phyloP scores from a whole-genome alignment of 2,113 vertebrate species.

The Centrocercus urophasianus region DNA sequence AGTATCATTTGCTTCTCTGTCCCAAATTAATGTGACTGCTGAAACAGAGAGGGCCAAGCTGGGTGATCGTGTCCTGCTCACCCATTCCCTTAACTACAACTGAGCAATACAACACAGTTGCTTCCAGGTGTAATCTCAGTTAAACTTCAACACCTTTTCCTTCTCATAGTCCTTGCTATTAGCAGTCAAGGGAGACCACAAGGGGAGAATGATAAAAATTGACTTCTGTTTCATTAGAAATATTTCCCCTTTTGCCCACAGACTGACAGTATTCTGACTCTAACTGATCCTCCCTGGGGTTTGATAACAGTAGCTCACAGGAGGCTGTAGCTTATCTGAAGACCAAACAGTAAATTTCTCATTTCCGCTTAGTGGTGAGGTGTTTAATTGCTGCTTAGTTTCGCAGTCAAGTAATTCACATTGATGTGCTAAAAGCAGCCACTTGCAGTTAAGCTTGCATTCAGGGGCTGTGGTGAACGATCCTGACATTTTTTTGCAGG shows the following conservation, averaged over 20 bases:
- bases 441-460: conserved; percentile 76
- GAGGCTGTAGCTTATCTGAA: conserved; percentile 74
- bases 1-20: background rate
- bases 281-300: conserved; percentile 41
- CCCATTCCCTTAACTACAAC: background rate
- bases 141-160: background rate
- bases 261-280: conserved; percentile 19
- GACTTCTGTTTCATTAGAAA: conserved; percentile 41
- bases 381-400: conserved; percentile 86
- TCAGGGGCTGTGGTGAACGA: conserved; percentile 71
- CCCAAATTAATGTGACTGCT: background rate
- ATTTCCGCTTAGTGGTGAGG: conserved; percentile 80
- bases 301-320: conserved; percentile 64
- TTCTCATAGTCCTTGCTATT: conserved; percentile 18
- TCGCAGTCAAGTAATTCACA: conserved; percentile 82
- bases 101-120: background rate
- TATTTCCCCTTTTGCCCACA: conserved; percentile 30
- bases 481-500: conserved; percentile 77
- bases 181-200: background rate
- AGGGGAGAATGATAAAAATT: conserved; percentile 44
- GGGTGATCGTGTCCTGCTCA: background rate
- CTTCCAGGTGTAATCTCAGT: conserved; percentile 11
- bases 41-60: background rate
- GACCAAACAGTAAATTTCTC: conserved; percentile 82
- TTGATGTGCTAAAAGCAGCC: conserved; percentile 80